Base-by-base conservation (phyloP, 2,797 vertebrate species). In the Holocentrus rufus region DNA sequence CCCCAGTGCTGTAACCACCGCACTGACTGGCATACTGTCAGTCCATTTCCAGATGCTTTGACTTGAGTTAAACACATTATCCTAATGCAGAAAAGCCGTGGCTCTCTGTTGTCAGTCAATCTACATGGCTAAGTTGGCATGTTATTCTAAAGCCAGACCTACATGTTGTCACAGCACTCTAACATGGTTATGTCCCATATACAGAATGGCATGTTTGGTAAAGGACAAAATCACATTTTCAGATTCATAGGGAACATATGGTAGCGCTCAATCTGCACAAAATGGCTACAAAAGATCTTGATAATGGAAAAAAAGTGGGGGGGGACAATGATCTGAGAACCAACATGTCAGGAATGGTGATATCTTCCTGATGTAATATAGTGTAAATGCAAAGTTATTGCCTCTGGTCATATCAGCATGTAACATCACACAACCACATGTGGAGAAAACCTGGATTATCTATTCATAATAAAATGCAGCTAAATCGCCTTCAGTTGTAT, bases 151-250 rank as follows among this genome's bases (percentile, higher is more conserved):
- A 76, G 60, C 44, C 71, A 62, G 64, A 74, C 74, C 53, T 77
- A 34, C 22, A 44, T 69, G 78, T 72, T 75, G 71, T 69, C 72
- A 64, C 44, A 50, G 69, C 54, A 54, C 74, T 53, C 71, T 81
- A 87, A 89, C 85, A 75, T 72, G 78, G 77, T 87, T 76, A 88
- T 17, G 62, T 76, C 70, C 69, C 36, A 8, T 65, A 36, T 65
- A 84, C 82, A 85, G 82, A 86, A 85, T 71, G 57, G 55, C 10
- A 46, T 27, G 75, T 80, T 46, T 63, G 68, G 65, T 61, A 58
- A 42, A 57, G 30, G 69, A 76, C 36, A 44, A 72, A 67, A 77
- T 74, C 66, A 30, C 55, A 70, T 68, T 73, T 65, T 74, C 52
- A 73, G 55, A 69, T 50, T 39, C 57, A 67, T 10, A 22, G 66